These are phyloP conservation scores for Silurus lanzhouensis DNA, from an alignment of 2,797 vertebrate genomes.

Conservation along the genomic window DNA sequence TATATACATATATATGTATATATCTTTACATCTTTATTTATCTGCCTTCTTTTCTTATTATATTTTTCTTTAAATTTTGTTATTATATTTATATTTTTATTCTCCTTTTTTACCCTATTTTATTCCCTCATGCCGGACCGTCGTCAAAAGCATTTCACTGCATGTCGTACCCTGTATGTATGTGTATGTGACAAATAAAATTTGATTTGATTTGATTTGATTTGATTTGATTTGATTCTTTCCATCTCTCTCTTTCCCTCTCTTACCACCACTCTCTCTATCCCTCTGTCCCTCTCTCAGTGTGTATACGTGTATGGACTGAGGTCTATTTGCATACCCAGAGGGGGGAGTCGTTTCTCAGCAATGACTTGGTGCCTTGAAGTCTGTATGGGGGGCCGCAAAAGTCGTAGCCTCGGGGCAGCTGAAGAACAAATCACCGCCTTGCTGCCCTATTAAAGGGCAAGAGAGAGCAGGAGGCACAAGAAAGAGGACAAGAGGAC, in stretches of 20 bases:
- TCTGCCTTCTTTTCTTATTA: too few relatives aligned
- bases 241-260: background rate
- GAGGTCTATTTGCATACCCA: constrained; percentile 52
- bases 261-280: background rate
- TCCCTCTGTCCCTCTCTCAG: constrained; percentile 1
- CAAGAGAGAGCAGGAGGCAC: constrained; percentile 37
- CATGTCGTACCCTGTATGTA: too few relatives aligned
- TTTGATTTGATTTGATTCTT: too few relatives aligned
- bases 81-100: too few relatives aligned
- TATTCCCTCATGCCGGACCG: too few relatives aligned
- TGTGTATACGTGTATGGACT: constrained; percentile 25
- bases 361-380: constrained; percentile 58
- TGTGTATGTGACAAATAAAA: too few relatives aligned
- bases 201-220: too few relatives aligned
- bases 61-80: too few relatives aligned
- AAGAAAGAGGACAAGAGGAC: constrained; percentile 30
- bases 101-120: too few relatives aligned
- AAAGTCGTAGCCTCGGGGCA: constrained; percentile 56
- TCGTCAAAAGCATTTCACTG: too few relatives aligned
- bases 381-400: constrained; percentile 59
- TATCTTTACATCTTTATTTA: too few relatives aligned
- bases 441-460: constrained; percentile 45
- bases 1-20: too few relatives aligned
- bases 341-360: constrained; percentile 39
- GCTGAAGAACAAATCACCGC: constrained; percentile 60